Base-by-base conservation (phyloP, 2,113 vertebrate genomes). In the Paratilapia polleni region DNA sequence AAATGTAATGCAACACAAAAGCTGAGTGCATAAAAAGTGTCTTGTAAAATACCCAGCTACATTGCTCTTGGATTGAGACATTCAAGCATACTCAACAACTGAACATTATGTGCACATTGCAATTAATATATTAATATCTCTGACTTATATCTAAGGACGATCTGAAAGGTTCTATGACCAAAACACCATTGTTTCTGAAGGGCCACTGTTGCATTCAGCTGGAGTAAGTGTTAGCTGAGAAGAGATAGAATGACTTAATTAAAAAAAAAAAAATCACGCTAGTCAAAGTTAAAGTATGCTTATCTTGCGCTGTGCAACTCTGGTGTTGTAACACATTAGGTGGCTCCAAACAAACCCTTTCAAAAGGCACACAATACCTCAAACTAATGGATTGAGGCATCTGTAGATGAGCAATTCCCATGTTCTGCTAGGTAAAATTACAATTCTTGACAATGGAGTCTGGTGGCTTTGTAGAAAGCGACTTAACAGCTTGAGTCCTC, bases 401-500 rank as follows among this genome's bases (percentile, higher is more conserved):
- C 19, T 73, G 19, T 73, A 54, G 47, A 73, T 52, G 47, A 73
- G 26, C 26, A 54, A 31, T 26, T 34, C 47, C 47, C 26, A 3
- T 54, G 68, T 34, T 54, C 68, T 73, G 52, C 68, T 73, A 54
- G 68, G 68, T 54, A 26, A 54, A 73, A 73, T 73, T 54, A 54
- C 26, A 54, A 73, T 73, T 73, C 68, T 31, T 73, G 19, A 54
- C 68, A 73, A 14, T 73, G 68, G 26, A 73, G 19, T 73, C 26
- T 54, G 26, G 68, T 54, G 68, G 68, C 26, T 73, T 54, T 54
- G 68, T 54, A 54, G 47, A 73, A 34, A 73, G 68, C 10, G 11
- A n/a, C 68, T 73, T 73, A 73, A 54, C 68, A 73, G 68, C 68
- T 73, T 14, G 68, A 54, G 26, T 73, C 47, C 26, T 54, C 68